These are phyloP conservation scores for Teleogryllus oceanicus DNA, from an alignment of 2,888 invertebrate genomes.

Conservation along the genomic window DNA sequence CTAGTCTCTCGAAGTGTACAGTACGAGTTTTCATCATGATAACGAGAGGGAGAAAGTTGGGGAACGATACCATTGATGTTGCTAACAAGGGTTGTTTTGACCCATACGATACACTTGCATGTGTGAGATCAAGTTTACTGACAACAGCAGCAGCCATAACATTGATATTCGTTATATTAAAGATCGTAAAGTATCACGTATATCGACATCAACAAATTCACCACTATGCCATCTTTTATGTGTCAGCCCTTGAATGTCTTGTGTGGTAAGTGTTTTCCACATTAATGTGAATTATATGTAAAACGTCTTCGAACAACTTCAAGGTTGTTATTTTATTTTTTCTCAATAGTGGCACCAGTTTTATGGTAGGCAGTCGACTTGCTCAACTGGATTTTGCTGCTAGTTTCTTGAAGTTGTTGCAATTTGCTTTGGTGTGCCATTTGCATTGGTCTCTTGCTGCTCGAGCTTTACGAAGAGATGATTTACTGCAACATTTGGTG, in stretches of 20 bases:
- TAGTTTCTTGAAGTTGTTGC: constrained; percentile 50
- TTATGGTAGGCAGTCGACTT: constrained; percentile 47
- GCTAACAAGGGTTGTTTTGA: constrained; percentile 49
- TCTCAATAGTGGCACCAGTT: constrained; percentile 49
- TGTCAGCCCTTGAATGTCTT: constrained; percentile 50
- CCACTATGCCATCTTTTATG: constrained; percentile 53
- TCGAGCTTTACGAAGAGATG: constrained; percentile 49
- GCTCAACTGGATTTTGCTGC: constrained; percentile 51
- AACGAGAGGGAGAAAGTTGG: constrained; percentile 43
- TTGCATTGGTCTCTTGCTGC: constrained; percentile 53
- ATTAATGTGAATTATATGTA: background rate
- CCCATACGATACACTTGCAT: constrained; percentile 49
- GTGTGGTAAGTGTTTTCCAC: constrained; percentile 46
- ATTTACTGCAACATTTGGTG: constrained; percentile 46
- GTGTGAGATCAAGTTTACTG: constrained; percentile 49
- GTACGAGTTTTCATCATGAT: constrained; percentile 34
- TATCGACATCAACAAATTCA: constrained; percentile 51
- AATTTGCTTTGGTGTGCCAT: constrained; percentile 52
- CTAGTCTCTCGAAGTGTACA: background rate
- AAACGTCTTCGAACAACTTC: too few relatives aligned
- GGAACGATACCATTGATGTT: constrained; percentile 48
- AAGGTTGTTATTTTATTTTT: background rate
- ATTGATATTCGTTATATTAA: constrained; percentile 44
- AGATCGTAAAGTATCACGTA: constrained; percentile 49
- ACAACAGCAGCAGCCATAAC: constrained; percentile 48